Evolutionary conservation across 92 coral and sea anemone genomes (phyloP).

Genomic region (Porites rus): DNA sequence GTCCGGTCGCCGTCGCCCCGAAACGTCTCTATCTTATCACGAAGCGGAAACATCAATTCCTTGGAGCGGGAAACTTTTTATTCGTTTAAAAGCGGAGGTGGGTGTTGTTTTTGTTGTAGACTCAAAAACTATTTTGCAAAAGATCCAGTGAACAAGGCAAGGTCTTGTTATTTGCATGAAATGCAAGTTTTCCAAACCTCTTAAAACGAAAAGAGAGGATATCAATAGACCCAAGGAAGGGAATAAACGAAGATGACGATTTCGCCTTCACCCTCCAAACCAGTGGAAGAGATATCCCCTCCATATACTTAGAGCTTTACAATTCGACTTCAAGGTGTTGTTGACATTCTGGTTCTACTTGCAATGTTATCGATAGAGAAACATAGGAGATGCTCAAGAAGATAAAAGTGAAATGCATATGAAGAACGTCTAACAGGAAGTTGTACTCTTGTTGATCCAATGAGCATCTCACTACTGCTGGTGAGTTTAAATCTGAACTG

Average conservation of each 20-base stretch:
- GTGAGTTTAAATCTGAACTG: constrained; percentile 51
- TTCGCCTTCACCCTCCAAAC: constrained; percentile 23
- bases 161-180: no score
- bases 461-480: constrained; percentile 30
- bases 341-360: constrained; percentile 41
- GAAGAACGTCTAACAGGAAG: constrained; percentile 34
- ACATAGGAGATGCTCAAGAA: constrained; percentile 30
- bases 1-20: no score
- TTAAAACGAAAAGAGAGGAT: background rate
- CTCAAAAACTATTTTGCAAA: no score
- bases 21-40: no score
- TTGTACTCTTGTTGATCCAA: constrained; percentile 21
- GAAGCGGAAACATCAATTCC: no score
- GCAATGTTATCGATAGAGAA: constrained; percentile 48
- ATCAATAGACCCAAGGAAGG: constrained; percentile 18
- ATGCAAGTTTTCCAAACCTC: no score
- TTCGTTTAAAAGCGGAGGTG: no score
- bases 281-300: background rate
- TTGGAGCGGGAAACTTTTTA: no score
- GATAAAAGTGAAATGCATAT: constrained; percentile 14
- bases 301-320: constrained; percentile 16
- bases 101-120: no score
- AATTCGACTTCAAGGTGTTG: constrained; percentile 30
- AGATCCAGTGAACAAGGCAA: no score
- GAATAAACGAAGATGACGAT: constrained; percentile 19